Evolutionary conservation across 2,888 invertebrate genomes (phyloP).

Genomic region (Cephonodes hylas): DNA sequence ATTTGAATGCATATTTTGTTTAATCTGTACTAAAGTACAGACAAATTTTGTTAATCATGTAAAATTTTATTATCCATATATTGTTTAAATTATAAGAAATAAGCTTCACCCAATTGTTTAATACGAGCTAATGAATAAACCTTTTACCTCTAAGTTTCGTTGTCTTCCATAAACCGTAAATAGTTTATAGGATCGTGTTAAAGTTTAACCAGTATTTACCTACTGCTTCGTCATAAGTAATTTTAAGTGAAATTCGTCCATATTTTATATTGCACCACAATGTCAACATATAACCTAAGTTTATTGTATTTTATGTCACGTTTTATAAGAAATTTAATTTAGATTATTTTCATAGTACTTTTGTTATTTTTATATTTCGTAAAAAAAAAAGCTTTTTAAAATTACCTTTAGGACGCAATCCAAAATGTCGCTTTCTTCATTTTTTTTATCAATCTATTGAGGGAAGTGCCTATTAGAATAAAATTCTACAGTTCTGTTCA

Average conservation of each 20-base stretch:
- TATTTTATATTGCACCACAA: background rate
- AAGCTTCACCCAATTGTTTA: no score
- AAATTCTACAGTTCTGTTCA: background rate
- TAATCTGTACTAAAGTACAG: background rate
- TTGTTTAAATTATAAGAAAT: background rate
- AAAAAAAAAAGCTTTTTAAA: background rate
- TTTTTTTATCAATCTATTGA: background rate
- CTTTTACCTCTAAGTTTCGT: background rate
- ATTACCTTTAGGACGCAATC: background rate
- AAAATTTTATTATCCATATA: background rate
- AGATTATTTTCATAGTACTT: background rate
- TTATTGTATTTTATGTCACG: background rate
- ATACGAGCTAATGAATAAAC: no score
- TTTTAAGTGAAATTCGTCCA: slow-evolving; percentile 7
- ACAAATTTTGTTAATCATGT: background rate
- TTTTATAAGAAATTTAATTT: background rate
- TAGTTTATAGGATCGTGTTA: background rate
- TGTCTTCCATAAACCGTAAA: background rate
- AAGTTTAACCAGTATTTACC: background rate
- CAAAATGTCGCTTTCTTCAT: background rate
- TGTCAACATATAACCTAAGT: background rate
- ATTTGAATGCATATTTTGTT: background rate
- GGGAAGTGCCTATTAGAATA: background rate
- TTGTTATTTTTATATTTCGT: background rate
- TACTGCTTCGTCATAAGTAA: background rate